A percentile compares a stretch with the other conserved stretches of the same genome.
These are phyloP conservation scores for Pteronotus mesoamericanus DNA, from an alignment of 2,797 vertebrate species.

Conservation along the genomic window DNA sequence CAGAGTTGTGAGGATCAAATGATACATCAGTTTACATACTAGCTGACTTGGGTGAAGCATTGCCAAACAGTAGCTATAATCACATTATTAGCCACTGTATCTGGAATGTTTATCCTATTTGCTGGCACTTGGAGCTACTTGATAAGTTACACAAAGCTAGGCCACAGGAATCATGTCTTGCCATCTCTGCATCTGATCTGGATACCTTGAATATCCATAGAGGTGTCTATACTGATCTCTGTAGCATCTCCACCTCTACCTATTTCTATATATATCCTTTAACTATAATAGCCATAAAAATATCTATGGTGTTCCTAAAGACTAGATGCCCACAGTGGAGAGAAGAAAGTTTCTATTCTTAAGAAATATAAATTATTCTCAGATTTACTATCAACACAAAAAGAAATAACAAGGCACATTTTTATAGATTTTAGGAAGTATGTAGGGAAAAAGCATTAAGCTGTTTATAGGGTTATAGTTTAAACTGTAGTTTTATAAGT, in stretches of 20 bases:
- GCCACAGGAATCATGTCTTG: background rate
- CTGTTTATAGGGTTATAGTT: background rate
- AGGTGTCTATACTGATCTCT: background rate
- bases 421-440: constrained; percentile 26
- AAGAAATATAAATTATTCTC: background rate
- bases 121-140: background rate
- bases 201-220: background rate
- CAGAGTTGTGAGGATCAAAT: background rate
- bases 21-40: background rate
- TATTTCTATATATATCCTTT: background rate
- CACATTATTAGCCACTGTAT: background rate
- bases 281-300: background rate
- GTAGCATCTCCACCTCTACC: background rate
- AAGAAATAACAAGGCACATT: background rate
- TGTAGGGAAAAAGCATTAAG: constrained; percentile 31
- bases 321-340: background rate
- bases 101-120: background rate
- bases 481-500: background rate
- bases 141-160: background rate
- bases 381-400: constrained; percentile 34
- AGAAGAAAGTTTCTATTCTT: background rate
- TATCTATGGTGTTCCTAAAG: background rate
- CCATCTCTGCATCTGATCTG: background rate
- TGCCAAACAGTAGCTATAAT: background rate
- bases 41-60: background rate